Percentiles rank a stretch among this genome's conserved stretches.
phyloP scores from a whole-genome alignment of 2,888 invertebrate species.

The Panorpa germanica region DNA sequence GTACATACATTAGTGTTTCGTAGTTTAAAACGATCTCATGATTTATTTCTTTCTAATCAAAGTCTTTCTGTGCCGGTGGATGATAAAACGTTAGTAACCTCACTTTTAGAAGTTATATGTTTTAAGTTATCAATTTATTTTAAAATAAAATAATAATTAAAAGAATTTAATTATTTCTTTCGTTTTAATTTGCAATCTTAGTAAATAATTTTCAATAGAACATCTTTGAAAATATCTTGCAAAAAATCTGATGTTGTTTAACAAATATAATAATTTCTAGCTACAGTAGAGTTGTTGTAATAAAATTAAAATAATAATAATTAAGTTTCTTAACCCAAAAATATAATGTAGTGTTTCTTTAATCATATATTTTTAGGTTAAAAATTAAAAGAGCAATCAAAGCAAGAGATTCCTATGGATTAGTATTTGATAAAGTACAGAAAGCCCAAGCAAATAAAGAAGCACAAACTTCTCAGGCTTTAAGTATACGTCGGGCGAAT shows the following conservation, averaged over 20 bases:
- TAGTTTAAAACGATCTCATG: conserved; percentile 91
- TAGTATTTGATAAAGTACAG: conserved; percentile 62
- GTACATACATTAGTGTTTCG: conserved; percentile 94
- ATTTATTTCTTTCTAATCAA: conserved; percentile 90
- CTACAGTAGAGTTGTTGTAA: no score
- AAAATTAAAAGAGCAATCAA: conserved; percentile 52
- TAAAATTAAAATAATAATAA: conserved; percentile 7
- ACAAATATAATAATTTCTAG: no score
- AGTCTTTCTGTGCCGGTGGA: conserved; percentile 68
- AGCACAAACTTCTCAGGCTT: conserved; percentile 25
- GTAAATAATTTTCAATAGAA: no score
- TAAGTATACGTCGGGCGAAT: no score
- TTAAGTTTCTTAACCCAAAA: conserved; percentile 1
- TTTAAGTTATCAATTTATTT: background rate
- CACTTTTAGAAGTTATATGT: conserved; percentile 1
- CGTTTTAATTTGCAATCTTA: no score
- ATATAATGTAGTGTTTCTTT: background rate
- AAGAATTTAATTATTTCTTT: conserved; percentile 2
- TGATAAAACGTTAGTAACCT: conserved; percentile 52
- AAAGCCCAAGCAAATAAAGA: conserved; percentile 34
- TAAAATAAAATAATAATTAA: conserved; percentile 1
- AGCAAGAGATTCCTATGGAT: conserved; percentile 68
- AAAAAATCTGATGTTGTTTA: no score
- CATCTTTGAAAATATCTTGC: no score
- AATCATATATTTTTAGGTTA: conserved; percentile 36